phyloP scores from a whole-genome alignment of 2,113 vertebrate species.

The Candoia aspera region DNA sequence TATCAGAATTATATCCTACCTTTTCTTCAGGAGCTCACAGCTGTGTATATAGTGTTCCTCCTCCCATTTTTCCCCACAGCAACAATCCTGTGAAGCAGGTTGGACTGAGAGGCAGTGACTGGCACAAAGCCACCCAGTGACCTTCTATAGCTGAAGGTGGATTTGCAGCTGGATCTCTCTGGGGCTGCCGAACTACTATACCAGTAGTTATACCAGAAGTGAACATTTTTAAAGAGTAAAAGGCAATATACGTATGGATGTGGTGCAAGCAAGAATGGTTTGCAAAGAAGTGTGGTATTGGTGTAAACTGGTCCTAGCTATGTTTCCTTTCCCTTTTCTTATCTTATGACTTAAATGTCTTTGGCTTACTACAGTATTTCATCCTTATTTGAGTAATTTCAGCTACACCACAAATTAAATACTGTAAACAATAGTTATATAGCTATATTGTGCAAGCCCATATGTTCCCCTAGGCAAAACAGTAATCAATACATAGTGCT shows the following conservation, averaged over 20 bases:
- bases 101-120: neutral
- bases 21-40: neutral
- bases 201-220: neutral
- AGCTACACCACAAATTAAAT: neutral
- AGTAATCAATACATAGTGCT: too few relatives aligned
- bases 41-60: neutral
- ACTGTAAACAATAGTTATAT: neutral
- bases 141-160: neutral
- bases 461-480: too few relatives aligned
- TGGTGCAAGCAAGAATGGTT: neutral
- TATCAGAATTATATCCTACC: neutral
- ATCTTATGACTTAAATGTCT: neutral
- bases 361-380: neutral
- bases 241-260: neutral
- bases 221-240: neutral
- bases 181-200: neutral
- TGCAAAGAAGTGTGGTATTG: neutral
- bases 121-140: neutral
- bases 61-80: neutral
- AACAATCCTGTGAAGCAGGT: neutral
- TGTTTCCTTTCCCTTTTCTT: neutral
- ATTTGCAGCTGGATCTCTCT: neutral
- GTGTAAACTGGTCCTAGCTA: neutral
- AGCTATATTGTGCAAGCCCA: neutral
- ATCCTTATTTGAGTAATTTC: neutral